Evolutionary conservation across 1,140 invertebrate genomes (phyloP).

Genomic region (Caenorhabditis remanei): DNA sequence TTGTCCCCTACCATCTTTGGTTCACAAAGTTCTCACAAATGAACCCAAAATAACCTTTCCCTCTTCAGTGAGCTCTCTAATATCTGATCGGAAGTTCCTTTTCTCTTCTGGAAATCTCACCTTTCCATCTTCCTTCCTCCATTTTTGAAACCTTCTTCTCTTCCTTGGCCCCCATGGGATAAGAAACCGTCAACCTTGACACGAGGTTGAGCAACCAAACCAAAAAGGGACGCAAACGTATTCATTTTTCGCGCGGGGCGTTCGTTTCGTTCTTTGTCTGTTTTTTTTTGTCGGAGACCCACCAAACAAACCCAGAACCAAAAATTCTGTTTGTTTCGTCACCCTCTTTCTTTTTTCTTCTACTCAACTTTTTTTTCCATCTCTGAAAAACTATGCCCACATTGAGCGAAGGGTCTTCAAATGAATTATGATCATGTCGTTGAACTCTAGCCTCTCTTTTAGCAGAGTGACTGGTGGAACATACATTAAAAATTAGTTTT

Average conservation of each 20-base stretch:
- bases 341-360: not conserved
- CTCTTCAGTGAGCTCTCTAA: not conserved
- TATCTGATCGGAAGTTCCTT: not conserved
- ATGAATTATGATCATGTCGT: constrained; percentile 28
- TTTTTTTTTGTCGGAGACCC: not conserved
- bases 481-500: constrained; percentile 48
- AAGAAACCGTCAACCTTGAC: constrained; percentile 39
- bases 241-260: constrained; percentile 30
- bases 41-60: not conserved
- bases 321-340: constrained; percentile 24
- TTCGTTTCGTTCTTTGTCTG: constrained; percentile 28
- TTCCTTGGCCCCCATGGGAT: not conserved
- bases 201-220: constrained; percentile 13
- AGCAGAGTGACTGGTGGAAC: not conserved
- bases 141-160: not conserved
- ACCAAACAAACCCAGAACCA: constrained; percentile 9
- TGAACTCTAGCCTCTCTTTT: not conserved
- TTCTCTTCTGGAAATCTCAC: not conserved
- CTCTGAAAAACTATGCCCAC: not conserved
- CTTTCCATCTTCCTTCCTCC: constrained; percentile 6
- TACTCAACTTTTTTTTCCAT: not conserved
- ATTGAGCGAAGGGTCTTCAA: not conserved
- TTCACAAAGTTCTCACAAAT: too few species aligned
- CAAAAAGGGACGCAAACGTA: constrained; percentile 1
- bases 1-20: too few species aligned